Evolutionary conservation across 2,888 invertebrate genomes (phyloP).

Genomic region (Malthinus flaveolus): DNA sequence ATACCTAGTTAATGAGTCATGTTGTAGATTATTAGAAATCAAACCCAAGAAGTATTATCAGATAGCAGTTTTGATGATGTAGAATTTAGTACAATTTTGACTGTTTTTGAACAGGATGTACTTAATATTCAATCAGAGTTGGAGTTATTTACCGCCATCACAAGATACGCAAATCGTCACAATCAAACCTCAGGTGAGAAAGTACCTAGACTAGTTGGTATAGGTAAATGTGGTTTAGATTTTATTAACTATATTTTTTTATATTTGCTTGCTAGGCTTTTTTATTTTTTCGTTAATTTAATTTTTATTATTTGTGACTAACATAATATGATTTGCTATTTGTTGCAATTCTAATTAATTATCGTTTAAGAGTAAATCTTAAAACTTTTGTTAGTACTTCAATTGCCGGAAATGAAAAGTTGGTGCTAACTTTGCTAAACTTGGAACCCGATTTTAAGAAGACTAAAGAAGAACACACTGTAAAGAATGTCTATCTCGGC

Average conservation of each 20-base stretch:
- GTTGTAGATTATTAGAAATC: slow-evolving; percentile 72
- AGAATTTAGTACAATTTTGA: slow-evolving; percentile 73
- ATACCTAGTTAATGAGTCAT: background rate
- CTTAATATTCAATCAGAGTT: slow-evolving; percentile 75
- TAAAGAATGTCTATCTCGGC: too few relatives aligned
- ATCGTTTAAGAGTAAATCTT: too few relatives aligned
- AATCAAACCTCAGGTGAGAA: slow-evolving; percentile 58
- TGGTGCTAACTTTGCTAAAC: too few relatives aligned
- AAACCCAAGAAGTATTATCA: slow-evolving; percentile 74
- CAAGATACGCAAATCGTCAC: slow-evolving; percentile 66
- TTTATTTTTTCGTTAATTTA: background rate
- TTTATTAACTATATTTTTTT: slow-evolving; percentile 30
- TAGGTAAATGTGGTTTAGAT: slow-evolving; percentile 49
- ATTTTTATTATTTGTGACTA: background rate
- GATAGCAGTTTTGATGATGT: slow-evolving; percentile 79
- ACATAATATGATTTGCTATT: background rate
- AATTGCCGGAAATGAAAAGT: too few relatives aligned
- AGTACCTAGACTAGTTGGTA: slow-evolving; percentile 54
- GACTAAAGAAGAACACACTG: too few relatives aligned
- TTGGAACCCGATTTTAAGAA: too few relatives aligned
- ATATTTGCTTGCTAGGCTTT: slow-evolving; percentile 1
- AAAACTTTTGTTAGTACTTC: too few relatives aligned
- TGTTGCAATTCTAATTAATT: too few relatives aligned
- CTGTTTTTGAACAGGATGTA: slow-evolving; percentile 74
- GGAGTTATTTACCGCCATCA: slow-evolving; percentile 74